A percentile compares a stretch with the other conserved stretches of the same genome.
Evolutionary conservation across 2,888 invertebrate genomes (phyloP).

Genomic region (Caenorhabditis afra): DNA sequence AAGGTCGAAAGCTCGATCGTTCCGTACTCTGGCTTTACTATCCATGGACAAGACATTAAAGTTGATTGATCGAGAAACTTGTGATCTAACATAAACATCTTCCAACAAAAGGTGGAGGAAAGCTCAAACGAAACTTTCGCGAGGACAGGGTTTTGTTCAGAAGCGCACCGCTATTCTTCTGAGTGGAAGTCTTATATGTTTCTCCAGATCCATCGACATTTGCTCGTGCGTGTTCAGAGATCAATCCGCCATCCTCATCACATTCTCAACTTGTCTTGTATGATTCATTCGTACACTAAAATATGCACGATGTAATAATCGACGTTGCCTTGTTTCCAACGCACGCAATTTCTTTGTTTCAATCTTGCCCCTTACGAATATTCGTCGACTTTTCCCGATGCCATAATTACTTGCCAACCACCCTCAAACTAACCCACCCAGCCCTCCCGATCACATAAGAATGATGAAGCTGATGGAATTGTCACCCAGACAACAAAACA

Average conservation of each 20-base stretch:
- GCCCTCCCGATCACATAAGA: slow-evolving; percentile 32
- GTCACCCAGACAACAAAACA: slow-evolving; percentile 40
- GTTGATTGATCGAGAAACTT: slow-evolving; percentile 38
- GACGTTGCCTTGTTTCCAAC: slow-evolving; percentile 33
- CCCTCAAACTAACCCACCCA: slow-evolving; percentile 34
- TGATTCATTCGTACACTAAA: slow-evolving; percentile 42
- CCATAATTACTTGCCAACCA: slow-evolving; percentile 50
- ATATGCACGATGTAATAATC: slow-evolving; percentile 59
- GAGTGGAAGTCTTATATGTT: too few species aligned
- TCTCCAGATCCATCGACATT: too few species aligned
- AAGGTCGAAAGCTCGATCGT: slow-evolving; percentile 60
- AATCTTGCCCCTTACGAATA: slow-evolving; percentile 30
- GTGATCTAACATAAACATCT: too few species aligned
- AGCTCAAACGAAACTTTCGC: too few species aligned
- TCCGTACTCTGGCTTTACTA: slow-evolving; percentile 48
- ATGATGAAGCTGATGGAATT: slow-evolving; percentile 56
- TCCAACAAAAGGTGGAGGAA: too few species aligned
- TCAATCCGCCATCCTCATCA: slow-evolving; percentile 9
- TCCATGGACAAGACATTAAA: slow-evolving; percentile 41
- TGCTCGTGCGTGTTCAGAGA: not conserved
- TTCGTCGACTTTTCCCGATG: slow-evolving; percentile 48
- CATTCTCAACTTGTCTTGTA: not conserved
- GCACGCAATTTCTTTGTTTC: slow-evolving; percentile 42
- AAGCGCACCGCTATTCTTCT: too few species aligned
- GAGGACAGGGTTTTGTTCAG: too few species aligned